Percentiles rank a stretch among this genome's conserved stretches.
phyloP scores from a whole-genome alignment of 2,797 vertebrate genomes.

The Pangasius macronema region DNA sequence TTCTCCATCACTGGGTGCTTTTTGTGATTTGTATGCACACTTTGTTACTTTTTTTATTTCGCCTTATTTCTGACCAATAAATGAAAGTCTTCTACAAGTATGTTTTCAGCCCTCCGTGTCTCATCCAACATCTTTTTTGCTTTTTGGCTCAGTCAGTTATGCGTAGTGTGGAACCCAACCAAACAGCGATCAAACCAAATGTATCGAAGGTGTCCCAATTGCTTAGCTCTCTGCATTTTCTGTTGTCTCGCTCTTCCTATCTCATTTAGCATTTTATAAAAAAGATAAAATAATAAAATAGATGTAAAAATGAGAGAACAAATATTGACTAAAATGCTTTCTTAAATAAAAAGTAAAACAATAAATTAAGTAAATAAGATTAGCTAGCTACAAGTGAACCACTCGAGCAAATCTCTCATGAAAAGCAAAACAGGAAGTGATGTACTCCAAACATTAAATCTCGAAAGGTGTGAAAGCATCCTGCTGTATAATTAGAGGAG shows the following conservation, averaged over 20 bases:
- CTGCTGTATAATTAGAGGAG: too few species aligned
- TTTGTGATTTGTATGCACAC: neutral
- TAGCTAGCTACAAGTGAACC: too few species aligned
- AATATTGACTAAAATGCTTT: neutral
- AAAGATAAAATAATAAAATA: too few species aligned
- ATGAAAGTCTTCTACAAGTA: neutral
- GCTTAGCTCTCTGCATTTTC: neutral
- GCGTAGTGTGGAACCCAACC: neutral
- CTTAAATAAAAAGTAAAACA: too few species aligned
- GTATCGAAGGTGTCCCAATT: neutral
- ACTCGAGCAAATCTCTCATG: neutral
- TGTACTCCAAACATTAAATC: neutral
- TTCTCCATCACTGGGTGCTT: neutral
- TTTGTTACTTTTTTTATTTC: neutral
- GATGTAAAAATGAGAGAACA: neutral
- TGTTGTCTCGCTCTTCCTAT: neutral
- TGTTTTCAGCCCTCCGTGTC: neutral
- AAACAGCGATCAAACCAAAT: neutral
- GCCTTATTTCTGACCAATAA: neutral
- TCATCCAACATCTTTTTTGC: neutral
- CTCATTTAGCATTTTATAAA: neutral
- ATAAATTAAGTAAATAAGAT: too few species aligned
- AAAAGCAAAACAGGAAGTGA: neutral
- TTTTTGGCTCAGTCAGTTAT: neutral
- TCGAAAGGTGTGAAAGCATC: neutral